Percentiles rank a stretch among this genome's conserved stretches.
Evolutionary conservation across 2,797 vertebrate species (phyloP).

Genomic region (Phylloscopus collybita): DNA sequence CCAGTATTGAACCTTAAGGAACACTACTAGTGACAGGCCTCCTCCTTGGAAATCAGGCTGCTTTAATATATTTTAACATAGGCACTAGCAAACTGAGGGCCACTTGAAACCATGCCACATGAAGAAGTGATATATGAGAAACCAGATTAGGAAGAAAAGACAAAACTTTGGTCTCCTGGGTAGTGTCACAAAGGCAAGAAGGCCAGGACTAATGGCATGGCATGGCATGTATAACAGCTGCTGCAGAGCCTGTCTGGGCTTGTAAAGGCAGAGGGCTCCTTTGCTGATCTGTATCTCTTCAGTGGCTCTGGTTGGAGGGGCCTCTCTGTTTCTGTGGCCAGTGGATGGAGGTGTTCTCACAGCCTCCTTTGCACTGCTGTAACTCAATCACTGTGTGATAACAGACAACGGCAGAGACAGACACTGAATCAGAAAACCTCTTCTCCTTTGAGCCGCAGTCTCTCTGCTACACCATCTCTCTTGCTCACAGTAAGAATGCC

Average conservation of each 20-base stretch:
- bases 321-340: conserved; percentile 62
- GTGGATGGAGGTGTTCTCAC: conserved; percentile 74
- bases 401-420: conserved; percentile 65
- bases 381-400: conserved; percentile 80
- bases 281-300: not conserved
- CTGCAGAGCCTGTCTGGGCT: not conserved
- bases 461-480: not conserved
- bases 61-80: not conserved
- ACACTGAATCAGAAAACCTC: not conserved
- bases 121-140: not conserved
- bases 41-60: not conserved
- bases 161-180: not conserved
- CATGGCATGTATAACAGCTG: not conserved
- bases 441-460: not conserved
- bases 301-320: not conserved
- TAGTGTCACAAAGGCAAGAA: not conserved
- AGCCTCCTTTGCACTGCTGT: conserved; percentile 72
- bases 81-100: not conserved
- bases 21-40: not conserved
- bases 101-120: not conserved
- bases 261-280: conserved; percentile 4
- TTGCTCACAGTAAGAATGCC: not conserved
- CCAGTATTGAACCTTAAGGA: not conserved
- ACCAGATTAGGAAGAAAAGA: not conserved
- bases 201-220: not conserved